phyloP scores from a whole-genome alignment of 2,113 vertebrate genomes.

The Corydoras maculifer region DNA sequence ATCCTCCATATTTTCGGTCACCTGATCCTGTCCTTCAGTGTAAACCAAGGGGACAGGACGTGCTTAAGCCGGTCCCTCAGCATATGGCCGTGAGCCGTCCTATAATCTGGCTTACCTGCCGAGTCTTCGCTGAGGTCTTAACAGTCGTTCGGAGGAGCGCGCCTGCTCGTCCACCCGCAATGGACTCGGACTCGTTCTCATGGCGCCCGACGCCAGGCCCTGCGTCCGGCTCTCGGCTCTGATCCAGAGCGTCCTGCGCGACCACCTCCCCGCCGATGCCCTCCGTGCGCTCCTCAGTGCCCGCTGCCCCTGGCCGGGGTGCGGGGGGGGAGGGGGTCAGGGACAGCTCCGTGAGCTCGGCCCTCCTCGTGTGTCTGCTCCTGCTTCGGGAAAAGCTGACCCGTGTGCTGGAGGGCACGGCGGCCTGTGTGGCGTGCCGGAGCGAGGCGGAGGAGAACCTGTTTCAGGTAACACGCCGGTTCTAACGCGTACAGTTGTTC shows the following conservation, averaged over 20 bases:
- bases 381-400: constrained; percentile 55
- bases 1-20: neutral
- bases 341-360: constrained; percentile 55
- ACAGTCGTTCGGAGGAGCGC: constrained; percentile 18
- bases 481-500: neutral
- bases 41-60: constrained; percentile 40
- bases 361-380: constrained; percentile 51
- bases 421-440: constrained; percentile 54
- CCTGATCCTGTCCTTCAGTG: constrained; percentile 24
- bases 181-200: constrained; percentile 5
- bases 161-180: constrained; percentile 41
- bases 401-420: constrained; percentile 49
- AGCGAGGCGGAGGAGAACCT: constrained; percentile 39
- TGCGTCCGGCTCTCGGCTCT: constrained; percentile 51
- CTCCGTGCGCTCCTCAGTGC: constrained; percentile 54
- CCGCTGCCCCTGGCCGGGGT: constrained; percentile 54
- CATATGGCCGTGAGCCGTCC: constrained; percentile 69
- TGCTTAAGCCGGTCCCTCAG: constrained; percentile 65
- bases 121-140: constrained; percentile 28
- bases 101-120: constrained; percentile 67
- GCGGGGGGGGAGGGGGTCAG: constrained; percentile 39
- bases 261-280: constrained; percentile 49
- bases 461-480: constrained; percentile 50
- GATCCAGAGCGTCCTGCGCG: constrained; percentile 48
- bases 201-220: constrained; percentile 32